A percentile compares a stretch with the other conserved stretches of the same genome.
phyloP scores from a whole-genome alignment of 1,140 invertebrate species.

The Diachasma alloeum region DNA sequence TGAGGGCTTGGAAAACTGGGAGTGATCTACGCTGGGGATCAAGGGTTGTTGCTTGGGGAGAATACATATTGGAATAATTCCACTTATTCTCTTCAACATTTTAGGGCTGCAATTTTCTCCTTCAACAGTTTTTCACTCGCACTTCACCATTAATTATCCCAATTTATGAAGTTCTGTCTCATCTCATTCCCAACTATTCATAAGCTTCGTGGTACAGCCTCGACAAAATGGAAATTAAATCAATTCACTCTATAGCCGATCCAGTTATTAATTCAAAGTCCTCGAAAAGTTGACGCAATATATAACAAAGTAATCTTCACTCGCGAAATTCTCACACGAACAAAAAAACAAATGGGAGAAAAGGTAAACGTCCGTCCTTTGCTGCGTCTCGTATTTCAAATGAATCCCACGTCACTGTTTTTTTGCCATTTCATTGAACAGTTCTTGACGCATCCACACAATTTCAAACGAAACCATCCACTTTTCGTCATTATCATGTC shows the following conservation, averaged over 20 bases:
- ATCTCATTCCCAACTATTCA: constrained; percentile 10
- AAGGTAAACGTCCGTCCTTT: background rate
- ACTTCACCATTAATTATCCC: background rate
- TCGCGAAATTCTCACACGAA: constrained; percentile 4
- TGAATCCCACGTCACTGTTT: background rate
- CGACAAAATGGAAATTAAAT: background rate
- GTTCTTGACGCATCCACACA: constrained; percentile 19
- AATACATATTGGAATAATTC: background rate
- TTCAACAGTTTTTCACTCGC: background rate
- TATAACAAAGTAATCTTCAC: background rate
- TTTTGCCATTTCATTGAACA: background rate
- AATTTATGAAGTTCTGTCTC: background rate
- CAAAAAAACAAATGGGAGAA: background rate
- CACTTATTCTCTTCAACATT: background rate
- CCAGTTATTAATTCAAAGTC: background rate
- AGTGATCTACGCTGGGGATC: background rate
- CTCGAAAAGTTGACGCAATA: background rate
- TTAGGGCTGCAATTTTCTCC: background rate
- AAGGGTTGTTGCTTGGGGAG: background rate
- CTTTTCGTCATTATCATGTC: constrained; percentile 17
- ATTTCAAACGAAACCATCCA: constrained; percentile 11
- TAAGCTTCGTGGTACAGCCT: background rate
- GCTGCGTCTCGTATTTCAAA: background rate
- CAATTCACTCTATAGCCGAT: background rate
- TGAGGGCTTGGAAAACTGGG: background rate